Evolutionary conservation across 2,888 invertebrate genomes (phyloP).

Genomic region (Isotomurus palustris): DNA sequence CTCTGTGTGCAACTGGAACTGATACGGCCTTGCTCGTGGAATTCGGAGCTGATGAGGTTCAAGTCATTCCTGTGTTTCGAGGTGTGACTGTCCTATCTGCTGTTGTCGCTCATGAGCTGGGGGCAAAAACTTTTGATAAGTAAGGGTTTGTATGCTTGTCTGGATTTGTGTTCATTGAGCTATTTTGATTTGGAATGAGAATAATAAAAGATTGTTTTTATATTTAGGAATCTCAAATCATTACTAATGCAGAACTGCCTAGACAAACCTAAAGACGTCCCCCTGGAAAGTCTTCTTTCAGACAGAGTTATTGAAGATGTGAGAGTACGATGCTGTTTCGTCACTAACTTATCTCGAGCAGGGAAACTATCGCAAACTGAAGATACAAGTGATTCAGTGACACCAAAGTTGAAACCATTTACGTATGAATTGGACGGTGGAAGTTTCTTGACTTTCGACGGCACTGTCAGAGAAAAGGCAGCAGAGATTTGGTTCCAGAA

Average conservation of each 20-base stretch:
- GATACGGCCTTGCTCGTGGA: constrained; percentile 78
- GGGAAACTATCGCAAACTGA: constrained; percentile 23
- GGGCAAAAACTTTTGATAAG: constrained; percentile 65
- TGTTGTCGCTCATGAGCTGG: constrained; percentile 74
- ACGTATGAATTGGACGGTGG: constrained; percentile 55
- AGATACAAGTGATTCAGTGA: neutral
- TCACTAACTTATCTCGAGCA: constrained; percentile 67
- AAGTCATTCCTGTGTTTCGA: constrained; percentile 76
- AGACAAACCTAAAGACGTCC: constrained; percentile 50
- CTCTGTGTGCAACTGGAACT: constrained; percentile 75
- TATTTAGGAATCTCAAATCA: constrained; percentile 47
- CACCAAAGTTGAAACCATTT: constrained; percentile 31
- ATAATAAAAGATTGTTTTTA: constrained; percentile 7
- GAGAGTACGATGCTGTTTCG: constrained; percentile 77
- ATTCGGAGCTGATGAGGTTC: constrained; percentile 79
- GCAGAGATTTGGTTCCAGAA: constrained; percentile 81
- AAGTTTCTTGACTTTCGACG: constrained; percentile 61
- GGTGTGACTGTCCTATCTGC: constrained; percentile 79
- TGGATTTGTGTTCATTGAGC: too few species aligned
- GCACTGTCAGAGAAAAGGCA: constrained; percentile 70
- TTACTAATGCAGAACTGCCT: constrained; percentile 50
- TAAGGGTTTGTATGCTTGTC: constrained; percentile 52
- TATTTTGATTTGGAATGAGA: neutral
- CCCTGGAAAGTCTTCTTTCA: constrained; percentile 49
- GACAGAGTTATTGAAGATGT: constrained; percentile 69